Evolutionary conservation across 2,113 vertebrate genomes (phyloP), one percentile per base, ranked within the genome.

Genomic region (Taurulus bubalis): DNA sequence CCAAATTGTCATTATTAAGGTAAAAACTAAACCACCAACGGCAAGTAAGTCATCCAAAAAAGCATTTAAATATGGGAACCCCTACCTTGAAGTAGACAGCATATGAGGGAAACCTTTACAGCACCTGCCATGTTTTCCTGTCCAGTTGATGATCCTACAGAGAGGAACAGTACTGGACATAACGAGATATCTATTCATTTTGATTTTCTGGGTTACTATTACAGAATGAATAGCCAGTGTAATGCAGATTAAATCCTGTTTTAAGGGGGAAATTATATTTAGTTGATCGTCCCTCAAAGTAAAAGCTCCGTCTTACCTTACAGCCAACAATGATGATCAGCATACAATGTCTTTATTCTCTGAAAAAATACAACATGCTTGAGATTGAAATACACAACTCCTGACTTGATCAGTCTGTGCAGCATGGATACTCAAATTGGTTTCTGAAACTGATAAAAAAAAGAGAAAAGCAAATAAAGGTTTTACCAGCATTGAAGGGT

Each of bases 81-180:
- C 71, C 20, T 40, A 94, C 93, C 92, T 89, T 82, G 77, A 71
- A 94, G 76, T 1, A 93, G 75, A 62, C 79, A 79, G 70, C 63
- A 85, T 30, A 88, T 51, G 58, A 93, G 42, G 69, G 90, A 63
- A 80, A 83, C 7, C 59, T 66, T 80, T 10, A 79, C 9, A 76
- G 42, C 45, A 40, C 18, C 58, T 30, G 34, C 60, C 91, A 92
- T 93, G 58, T 34, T 76, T 77, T 47, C 56, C 59, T 70, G 53
- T 83, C 28, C 55, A n/a, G 22, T 30, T 59, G 65, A 66, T 42
- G 30, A 53, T 62, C 63, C 56, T 34, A 63, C 32, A 38, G 34
- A 65, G 53, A 78, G 22, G 18, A 8, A 18, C 40, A 38, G 67
- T 8, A 14, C 40, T 55, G 67, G 20, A 68, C 30, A 60, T 12